phyloP scores from a whole-genome alignment of 2,888 invertebrate species.

The Agonopterix alstromeriana region DNA sequence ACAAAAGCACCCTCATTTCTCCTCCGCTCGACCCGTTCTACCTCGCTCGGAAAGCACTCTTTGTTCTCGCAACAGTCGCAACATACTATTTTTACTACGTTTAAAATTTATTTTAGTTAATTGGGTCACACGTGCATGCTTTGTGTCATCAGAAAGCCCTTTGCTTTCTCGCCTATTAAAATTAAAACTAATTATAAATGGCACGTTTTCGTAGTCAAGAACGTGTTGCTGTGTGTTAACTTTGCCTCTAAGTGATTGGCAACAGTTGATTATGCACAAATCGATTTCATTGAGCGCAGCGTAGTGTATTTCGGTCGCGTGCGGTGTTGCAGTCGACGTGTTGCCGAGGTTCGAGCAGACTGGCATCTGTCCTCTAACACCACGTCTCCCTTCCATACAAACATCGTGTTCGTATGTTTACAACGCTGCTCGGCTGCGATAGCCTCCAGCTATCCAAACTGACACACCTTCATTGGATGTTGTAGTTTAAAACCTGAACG shows the following conservation, averaged over 20 bases:
- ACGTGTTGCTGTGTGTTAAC: conserved; percentile 9
- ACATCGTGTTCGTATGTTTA: conserved; percentile 9
- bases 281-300: conserved; percentile 36
- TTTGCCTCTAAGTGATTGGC: conserved; percentile 3
- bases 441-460: conserved; percentile 1
- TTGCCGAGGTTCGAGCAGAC: conserved; percentile 1
- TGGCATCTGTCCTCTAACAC: conserved; percentile 11
- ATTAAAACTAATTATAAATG: conserved; percentile 5
- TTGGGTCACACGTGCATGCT: conserved; percentile 4
- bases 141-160: conserved; percentile 2
- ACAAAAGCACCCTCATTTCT: conserved; percentile 2
- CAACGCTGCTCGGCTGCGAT: conserved; percentile 12
- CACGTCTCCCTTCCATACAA: not conserved
- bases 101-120: conserved; percentile 11
- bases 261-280: conserved; percentile 29
- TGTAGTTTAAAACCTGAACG: conserved; percentile 13
- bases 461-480: conserved; percentile 8
- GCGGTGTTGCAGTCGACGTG: conserved; percentile 18
- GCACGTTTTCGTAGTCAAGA: conserved; percentile 5
- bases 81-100: conserved; percentile 5
- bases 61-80: conserved; percentile 9
- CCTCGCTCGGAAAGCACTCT: conserved; percentile 4
- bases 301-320: conserved; percentile 41
- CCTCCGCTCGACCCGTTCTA: conserved; percentile 1
- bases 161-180: not conserved